Percentiles rank a stretch among this genome's conserved stretches.
phyloP scores from a whole-genome alignment of 1,140 invertebrate species.

The Aphidius gifuensis region DNA sequence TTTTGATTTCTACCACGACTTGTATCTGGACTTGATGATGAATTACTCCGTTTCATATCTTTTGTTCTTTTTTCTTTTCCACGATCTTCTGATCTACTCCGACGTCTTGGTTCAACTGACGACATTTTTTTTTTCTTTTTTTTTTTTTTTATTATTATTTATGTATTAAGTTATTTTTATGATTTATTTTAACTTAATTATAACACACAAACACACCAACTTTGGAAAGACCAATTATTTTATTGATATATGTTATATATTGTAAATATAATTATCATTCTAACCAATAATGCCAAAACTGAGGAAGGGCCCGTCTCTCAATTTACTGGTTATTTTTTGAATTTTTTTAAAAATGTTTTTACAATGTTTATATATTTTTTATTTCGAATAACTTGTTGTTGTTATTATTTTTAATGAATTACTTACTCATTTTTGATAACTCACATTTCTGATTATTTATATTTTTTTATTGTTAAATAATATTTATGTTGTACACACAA shows the following conservation, averaged over 20 bases:
- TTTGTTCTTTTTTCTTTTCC: conserved; percentile 13
- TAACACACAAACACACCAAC: too few relatives aligned
- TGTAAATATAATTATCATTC: conserved; percentile 1
- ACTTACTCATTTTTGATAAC: not conserved
- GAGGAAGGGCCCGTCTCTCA: not conserved
- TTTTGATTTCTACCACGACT: conserved; percentile 30
- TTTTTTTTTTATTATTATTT: not conserved
- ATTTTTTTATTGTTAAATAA: conserved; percentile 1
- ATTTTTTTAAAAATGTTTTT: not conserved
- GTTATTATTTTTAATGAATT: not conserved
- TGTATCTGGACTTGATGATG: conserved; percentile 8
- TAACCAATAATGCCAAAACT: conserved; percentile 1
- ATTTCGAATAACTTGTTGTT: not conserved
- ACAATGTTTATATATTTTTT: not conserved
- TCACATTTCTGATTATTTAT: not conserved
- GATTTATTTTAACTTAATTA: too few relatives aligned
- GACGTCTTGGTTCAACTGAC: conserved; percentile 27
- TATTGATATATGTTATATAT: too few relatives aligned
- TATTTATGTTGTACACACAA: conserved; percentile 4
- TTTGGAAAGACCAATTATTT: too few relatives aligned
- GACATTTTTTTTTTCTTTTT: conserved; percentile 21
- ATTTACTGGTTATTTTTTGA: not conserved
- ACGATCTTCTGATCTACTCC: conserved; percentile 23
- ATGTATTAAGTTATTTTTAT: not conserved
- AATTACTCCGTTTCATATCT: conserved; percentile 12